Evolutionary conservation across 2,888 invertebrate genomes (phyloP), one percentile per base, ranked within the genome.

Genomic region (Rhagophthalmus giganteus): DNA sequence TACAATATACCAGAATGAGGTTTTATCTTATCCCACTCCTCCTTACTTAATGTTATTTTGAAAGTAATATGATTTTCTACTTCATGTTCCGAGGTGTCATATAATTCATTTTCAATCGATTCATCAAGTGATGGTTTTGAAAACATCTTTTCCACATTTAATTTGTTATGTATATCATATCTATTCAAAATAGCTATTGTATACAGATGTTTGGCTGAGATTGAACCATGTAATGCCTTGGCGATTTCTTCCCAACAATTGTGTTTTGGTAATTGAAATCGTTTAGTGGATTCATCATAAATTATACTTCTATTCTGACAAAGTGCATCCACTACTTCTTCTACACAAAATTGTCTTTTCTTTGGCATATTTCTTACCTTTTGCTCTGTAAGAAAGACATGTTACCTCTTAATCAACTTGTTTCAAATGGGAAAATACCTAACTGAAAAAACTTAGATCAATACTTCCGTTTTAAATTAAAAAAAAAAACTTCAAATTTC

Each of bases 21-120:
- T 9, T 15, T 28, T 7, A 39, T 27, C 14, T 28, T 14, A 6
- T 27, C 24, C 39, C 39, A 39, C 11, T 26, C 39, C 9, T 39
- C 39, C 1, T 7, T 14, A 13, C 15, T 14, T n/a, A n/a, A 28
- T 2, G 28, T 39, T 1, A 39, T 39, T 28, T 27, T 27, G 12
- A 39, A 39, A 9, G n/a, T 9, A 27, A 27, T 9, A 27, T 10
- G 27, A 10, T 27, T n/a, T n/a, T n/a, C n/a, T n/a, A n/a, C 27
- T n/a, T 27, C 27, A n/a, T n/a, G 10, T 9, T 27, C 27, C 8
- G 13, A 3, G 8, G 11, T 31, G 31, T 7, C 13, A 31, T 31
- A 27, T 27, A n/a, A 27, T 27, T n/a, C n/a, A 27, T 7, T 27
- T 27, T 10, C 10, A 27, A 9, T 9, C 27, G 27, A 10, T 27